Percentiles rank a stretch among this genome's conserved stretches.
Evolutionary conservation across 1,140 invertebrate genomes (phyloP).

Genomic region (Drosophila azteca): DNA sequence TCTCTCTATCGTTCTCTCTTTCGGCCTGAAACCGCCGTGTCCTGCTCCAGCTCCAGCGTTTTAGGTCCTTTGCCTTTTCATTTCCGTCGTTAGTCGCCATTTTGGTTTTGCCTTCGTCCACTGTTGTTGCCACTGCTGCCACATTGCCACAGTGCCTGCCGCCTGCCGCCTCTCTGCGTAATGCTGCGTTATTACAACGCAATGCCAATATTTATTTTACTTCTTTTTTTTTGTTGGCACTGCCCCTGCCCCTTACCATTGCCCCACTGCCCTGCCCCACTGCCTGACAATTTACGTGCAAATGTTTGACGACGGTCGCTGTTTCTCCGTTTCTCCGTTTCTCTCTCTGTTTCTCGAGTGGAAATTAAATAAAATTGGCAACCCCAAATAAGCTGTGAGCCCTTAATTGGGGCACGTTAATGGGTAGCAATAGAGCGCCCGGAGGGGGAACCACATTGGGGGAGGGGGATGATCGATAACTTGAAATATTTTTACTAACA

Average conservation of each 20-base stretch:
- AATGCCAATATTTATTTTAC: conserved; percentile 75
- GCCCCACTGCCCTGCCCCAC: neutral
- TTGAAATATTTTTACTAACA: conserved; percentile 7
- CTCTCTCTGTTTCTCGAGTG: conserved; percentile 17
- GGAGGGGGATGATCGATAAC: conserved; percentile 11
- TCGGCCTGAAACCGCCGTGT: neutral
- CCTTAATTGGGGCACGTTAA: conserved; percentile 56
- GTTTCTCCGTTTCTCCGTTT: neutral
- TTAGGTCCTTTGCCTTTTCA: conserved; percentile 51
- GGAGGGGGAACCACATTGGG: too few species aligned
- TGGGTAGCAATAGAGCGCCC: conserved; percentile 4
- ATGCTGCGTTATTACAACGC: conserved; percentile 81
- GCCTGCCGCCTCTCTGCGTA: conserved; percentile 33
- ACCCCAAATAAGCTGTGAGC: conserved; percentile 64
- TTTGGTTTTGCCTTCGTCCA: conserved; percentile 46
- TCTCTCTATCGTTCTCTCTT: too few species aligned
- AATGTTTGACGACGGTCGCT: conserved; percentile 61
- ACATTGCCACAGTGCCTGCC: neutral
- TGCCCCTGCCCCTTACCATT: too few species aligned
- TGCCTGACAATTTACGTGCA: conserved; percentile 64
- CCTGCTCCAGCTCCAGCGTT: neutral
- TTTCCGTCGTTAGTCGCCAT: conserved; percentile 65
- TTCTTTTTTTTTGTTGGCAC: conserved; percentile 22
- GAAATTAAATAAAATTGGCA: conserved; percentile 77
- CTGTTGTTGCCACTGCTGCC: neutral